Evolutionary conservation across 2,888 invertebrate genomes (phyloP).

Genomic region (Pandemis heparana): DNA sequence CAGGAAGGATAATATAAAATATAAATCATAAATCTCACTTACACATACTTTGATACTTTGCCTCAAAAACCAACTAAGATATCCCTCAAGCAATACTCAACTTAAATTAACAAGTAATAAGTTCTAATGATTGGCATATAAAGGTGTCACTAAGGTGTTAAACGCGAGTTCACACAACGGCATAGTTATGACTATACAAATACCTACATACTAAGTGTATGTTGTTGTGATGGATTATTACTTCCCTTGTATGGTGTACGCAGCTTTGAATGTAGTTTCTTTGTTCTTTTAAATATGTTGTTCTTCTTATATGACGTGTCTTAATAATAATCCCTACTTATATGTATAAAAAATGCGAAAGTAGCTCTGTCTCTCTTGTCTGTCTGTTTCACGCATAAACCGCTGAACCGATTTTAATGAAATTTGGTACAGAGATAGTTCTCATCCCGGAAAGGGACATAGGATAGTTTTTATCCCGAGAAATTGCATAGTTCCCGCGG

Average conservation of each 20-base stretch:
- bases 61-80: neutral
- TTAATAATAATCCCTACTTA: no score
- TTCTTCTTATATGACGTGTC: neutral
- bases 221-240: constrained; percentile 2
- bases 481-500: no score
- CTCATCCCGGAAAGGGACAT: no score
- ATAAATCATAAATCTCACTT: neutral
- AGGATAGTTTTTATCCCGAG: no score
- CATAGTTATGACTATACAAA: neutral
- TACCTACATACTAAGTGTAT: neutral
- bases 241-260: neutral
- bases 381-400: no score
- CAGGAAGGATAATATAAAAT: no score
- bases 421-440: no score
- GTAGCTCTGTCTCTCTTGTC: no score
- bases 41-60: neutral
- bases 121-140: neutral
- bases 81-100: constrained; percentile 1
- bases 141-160: neutral
- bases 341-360: no score
- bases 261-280: neutral
- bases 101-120: neutral
- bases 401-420: no score
- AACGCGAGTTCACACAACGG: neutral
- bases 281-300: neutral